These are phyloP conservation scores for Nomada ruficornis DNA, from an alignment of 2,888 invertebrate species.

Conservation along the genomic window DNA sequence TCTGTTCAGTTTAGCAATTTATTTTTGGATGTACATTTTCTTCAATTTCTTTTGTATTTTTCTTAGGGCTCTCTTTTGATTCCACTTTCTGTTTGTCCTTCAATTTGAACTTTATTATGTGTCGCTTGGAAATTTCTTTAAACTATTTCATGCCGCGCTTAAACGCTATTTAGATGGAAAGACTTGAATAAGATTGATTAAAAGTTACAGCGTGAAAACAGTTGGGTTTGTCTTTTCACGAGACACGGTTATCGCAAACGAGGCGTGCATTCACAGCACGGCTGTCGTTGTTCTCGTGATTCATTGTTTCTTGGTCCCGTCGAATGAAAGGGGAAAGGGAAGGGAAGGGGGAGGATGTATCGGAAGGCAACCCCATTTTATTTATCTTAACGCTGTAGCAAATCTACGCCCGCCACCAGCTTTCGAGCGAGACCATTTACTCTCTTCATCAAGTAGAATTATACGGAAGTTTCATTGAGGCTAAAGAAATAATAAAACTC, in stretches of 20 bases:
- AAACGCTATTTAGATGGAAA: not conserved
- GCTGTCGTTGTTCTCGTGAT: constrained; percentile 46
- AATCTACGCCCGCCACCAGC: constrained; percentile 44
- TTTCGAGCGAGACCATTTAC: constrained; percentile 9
- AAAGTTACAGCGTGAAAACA: constrained; percentile 5
- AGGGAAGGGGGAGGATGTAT: constrained; percentile 43
- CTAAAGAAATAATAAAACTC: not conserved
- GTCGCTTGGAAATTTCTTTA: not conserved
- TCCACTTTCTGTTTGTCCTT: too few relatives aligned
- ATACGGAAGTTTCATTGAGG: not conserved
- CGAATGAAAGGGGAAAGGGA: constrained; percentile 36
- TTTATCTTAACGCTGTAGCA: constrained; percentile 41
- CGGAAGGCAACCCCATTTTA: constrained; percentile 48
- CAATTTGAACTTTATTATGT: too few relatives aligned
- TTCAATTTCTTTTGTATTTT: not conserved
- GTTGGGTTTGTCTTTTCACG: not conserved
- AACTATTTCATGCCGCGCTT: too few relatives aligned
- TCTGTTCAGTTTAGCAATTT: not conserved
- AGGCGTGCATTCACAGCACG: constrained; percentile 35
- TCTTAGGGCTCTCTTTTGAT: too few relatives aligned
- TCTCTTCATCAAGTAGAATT: not conserved
- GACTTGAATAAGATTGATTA: constrained; percentile 2
- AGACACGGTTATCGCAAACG: constrained; percentile 54
- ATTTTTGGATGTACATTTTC: not conserved
- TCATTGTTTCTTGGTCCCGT: constrained; percentile 49